Percentiles rank a stretch among this genome's conserved stretches.
These are phyloP conservation scores for Penaeus monodon DNA, from an alignment of 2,888 invertebrate species.

Conservation along the genomic window DNA sequence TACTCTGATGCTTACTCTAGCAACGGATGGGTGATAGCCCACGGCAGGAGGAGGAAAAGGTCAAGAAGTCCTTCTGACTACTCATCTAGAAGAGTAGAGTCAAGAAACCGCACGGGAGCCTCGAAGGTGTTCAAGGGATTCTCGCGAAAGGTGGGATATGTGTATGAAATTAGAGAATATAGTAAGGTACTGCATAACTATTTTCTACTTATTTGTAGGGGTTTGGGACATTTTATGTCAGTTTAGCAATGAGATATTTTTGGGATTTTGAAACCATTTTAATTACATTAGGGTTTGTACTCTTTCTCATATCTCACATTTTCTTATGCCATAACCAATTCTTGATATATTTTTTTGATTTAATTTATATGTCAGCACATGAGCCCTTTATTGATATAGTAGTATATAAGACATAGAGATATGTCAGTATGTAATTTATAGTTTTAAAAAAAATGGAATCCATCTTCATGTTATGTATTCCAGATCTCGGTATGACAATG, in stretches of 20 bases:
- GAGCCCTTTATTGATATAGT: no score
- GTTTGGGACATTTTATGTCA: neutral
- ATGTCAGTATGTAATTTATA: neutral
- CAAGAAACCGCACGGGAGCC: conserved; percentile 9
- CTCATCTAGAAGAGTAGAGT: neutral
- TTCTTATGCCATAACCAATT: no score
- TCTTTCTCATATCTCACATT: no score
- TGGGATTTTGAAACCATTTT: no score
- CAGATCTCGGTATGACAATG: conserved; percentile 5
- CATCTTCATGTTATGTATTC: neutral
- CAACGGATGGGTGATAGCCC: conserved; percentile 11
- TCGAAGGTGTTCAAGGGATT: conserved; percentile 2
- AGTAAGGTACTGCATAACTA: neutral
- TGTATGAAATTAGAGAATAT: neutral
- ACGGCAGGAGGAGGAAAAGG: neutral
- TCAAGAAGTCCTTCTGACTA: conserved; percentile 11
- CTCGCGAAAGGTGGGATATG: conserved; percentile 18
- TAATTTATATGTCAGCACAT: no score
- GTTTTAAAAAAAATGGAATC: neutral
- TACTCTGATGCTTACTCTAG: neutral
- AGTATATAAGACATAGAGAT: no score
- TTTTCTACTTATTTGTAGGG: neutral
- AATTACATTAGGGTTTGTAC: no score
- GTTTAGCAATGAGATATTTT: no score
- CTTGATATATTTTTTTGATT: no score